These are phyloP conservation scores for Neomorphus geoffroyi DNA, from an alignment of 2,797 vertebrate genomes.

Conservation along the genomic window DNA sequence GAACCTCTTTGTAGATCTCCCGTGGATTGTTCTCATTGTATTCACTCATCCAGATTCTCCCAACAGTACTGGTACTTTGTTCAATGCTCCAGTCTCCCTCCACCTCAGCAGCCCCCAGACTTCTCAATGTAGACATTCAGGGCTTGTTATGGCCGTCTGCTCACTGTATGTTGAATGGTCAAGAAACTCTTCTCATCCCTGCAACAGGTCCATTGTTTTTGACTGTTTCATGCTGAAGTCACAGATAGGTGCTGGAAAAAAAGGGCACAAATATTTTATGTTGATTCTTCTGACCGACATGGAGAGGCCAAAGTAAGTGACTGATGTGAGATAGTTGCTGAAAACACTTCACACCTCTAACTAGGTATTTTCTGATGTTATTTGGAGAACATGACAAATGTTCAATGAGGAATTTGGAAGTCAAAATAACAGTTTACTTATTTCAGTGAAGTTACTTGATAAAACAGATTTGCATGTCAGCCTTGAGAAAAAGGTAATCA, in stretches of 20 bases:
- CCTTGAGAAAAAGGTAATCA: neutral
- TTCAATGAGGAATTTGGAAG: neutral
- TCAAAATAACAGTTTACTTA: neutral
- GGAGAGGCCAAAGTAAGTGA: neutral
- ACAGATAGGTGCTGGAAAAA: neutral
- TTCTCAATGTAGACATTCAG: neutral
- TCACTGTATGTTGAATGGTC: neutral
- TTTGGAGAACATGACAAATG: neutral
- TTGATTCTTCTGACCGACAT: neutral
- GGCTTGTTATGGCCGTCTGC: no score
- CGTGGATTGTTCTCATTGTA: neutral
- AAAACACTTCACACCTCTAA: neutral
- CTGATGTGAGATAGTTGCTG: neutral
- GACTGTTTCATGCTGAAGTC: neutral
- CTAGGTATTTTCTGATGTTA: accelerated
- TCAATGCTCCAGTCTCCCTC: neutral
- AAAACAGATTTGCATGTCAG: neutral
- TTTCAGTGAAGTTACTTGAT: neutral
- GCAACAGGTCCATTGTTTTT: accelerated
- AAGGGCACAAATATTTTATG: neutral
- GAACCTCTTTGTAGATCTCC: neutral
- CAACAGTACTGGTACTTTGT: neutral
- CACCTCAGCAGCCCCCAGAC: neutral
- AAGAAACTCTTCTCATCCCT: neutral
- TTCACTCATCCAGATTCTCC: accelerated